These are phyloP conservation scores for Puma concolor DNA, from an alignment of 2,113 vertebrate genomes.

Conservation along the genomic window DNA sequence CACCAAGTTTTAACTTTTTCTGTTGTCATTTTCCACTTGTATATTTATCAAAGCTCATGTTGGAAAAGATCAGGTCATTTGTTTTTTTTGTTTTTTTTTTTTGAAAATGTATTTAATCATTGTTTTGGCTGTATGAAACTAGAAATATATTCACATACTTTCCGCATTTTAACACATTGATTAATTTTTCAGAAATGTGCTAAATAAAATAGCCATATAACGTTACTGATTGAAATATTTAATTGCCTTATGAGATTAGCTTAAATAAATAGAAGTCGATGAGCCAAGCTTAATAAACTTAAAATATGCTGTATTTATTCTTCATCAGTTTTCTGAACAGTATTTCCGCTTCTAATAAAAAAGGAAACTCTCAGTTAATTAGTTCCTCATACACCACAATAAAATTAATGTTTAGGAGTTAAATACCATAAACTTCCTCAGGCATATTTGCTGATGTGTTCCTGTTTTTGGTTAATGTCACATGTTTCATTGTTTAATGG, in stretches of 20 bases:
- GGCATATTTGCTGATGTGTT: constrained; percentile 84
- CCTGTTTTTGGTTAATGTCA: constrained; percentile 83
- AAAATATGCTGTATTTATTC: constrained; percentile 80
- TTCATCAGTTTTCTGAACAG: constrained; percentile 79
- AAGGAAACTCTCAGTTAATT: constrained; percentile 83
- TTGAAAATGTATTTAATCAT: constrained; percentile 71
- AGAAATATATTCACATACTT: neutral
- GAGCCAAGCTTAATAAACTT: constrained; percentile 83
- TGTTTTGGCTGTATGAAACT: constrained; percentile 69
- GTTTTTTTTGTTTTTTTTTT: neutral
- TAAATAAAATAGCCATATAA: constrained; percentile 77
- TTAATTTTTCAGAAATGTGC: constrained; percentile 73
- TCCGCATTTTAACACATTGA: constrained; percentile 43
- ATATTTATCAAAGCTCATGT: neutral
- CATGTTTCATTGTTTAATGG: constrained; percentile 84
- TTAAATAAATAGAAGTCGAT: constrained; percentile 74
- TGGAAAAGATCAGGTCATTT: constrained; percentile 66
- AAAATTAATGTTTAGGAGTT: constrained; percentile 88
- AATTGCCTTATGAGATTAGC: constrained; percentile 79
- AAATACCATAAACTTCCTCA: constrained; percentile 84
- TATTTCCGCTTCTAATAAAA: constrained; percentile 81
- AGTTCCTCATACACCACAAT: constrained; percentile 81
- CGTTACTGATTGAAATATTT: constrained; percentile 80
- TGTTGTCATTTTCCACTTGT: neutral
- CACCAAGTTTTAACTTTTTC: constrained; percentile 36